Conservation (phyloP, 2,888 invertebrate species). For the Sarcophaga caerulescens region DNA sequence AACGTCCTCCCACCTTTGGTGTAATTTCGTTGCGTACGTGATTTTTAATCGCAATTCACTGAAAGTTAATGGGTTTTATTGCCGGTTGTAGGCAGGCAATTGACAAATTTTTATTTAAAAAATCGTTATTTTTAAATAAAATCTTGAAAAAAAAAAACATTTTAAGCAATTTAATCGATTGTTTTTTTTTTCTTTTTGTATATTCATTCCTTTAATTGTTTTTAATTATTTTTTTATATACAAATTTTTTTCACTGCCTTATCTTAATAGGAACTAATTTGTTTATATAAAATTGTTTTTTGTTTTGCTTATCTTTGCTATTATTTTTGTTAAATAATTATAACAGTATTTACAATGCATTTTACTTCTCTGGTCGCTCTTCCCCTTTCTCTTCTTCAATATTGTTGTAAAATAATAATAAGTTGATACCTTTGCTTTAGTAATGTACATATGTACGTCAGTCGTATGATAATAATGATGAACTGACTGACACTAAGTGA, state of each 20-base stretch:
- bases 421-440: no score
- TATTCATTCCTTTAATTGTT: constrained; percentile 12
- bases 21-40: no score
- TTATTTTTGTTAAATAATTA: constrained; percentile 1
- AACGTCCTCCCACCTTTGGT: no score
- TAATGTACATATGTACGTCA: not conserved
- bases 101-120: no score
- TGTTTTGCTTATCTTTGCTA: constrained; percentile 20
- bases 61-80: no score
- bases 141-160: no score
- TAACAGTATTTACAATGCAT: constrained; percentile 13
- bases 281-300: constrained; percentile 1
- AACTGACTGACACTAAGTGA: not conserved
- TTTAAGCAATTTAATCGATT: not conserved
- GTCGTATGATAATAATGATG: constrained; percentile 36
- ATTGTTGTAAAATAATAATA: not conserved
- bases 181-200: not conserved
- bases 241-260: constrained; percentile 8
- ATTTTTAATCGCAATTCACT: no score
- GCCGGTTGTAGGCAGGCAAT: no score
- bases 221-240: constrained; percentile 1
- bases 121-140: no score
- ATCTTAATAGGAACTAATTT: constrained; percentile 45
- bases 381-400: not conserved
- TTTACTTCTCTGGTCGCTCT: not conserved